A percentile compares a stretch with the other conserved stretches of the same genome.
Conservation (phyloP, 2,888 invertebrate genomes). For the Phortica magna region DNA sequence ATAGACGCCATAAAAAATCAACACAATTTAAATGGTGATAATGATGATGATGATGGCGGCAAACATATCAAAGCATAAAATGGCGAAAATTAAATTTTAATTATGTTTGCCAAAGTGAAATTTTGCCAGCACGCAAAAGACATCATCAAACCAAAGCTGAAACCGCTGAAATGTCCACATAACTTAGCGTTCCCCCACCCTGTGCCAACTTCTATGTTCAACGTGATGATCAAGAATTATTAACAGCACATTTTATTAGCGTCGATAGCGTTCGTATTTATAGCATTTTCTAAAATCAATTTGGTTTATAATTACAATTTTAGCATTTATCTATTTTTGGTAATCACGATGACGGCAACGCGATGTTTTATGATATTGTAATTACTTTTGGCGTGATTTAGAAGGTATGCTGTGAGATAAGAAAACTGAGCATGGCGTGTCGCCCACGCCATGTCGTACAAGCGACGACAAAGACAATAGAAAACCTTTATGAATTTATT, state of each 20-base stretch:
- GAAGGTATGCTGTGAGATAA: not conserved
- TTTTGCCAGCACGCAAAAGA: conserved; percentile 31
- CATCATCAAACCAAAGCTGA: conserved; percentile 56
- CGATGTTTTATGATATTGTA: not conserved
- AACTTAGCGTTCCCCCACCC: not conserved
- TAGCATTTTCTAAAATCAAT: conserved; percentile 66
- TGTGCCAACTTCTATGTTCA: not conserved
- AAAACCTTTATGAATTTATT: not conserved
- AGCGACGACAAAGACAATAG: not conserved
- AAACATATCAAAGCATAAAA: not conserved
- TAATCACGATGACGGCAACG: not conserved
- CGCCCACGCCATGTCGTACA: not conserved
- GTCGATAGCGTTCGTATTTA: conserved; percentile 51
- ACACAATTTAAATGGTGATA: too few species aligned
- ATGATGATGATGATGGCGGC: too few species aligned
- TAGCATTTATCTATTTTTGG: conserved; percentile 5
- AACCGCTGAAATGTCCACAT: not conserved
- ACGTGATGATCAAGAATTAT: too few species aligned
- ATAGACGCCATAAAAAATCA: too few species aligned
- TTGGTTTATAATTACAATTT: conserved; percentile 62
- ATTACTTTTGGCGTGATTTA: not conserved
- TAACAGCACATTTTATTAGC: not conserved
- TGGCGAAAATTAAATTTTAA: not conserved
- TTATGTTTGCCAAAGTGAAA: not conserved
- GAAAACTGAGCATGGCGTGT: not conserved